These are phyloP conservation scores for Danionella cerebrum DNA, from an alignment of 2,113 vertebrate species.

Conservation along the genomic window DNA sequence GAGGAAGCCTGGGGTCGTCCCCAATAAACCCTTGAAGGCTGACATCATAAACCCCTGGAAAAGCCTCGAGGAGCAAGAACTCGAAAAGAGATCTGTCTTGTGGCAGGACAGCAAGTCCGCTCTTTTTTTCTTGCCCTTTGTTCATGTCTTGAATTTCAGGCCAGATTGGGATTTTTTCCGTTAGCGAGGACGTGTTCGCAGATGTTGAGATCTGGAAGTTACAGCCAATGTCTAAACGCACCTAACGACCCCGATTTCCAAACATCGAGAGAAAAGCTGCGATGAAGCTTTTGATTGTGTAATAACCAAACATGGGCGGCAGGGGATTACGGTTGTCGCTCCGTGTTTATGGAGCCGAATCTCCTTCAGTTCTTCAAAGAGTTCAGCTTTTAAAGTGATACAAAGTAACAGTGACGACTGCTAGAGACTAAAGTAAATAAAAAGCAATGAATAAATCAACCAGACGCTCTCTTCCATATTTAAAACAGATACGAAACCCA, in stretches of 20 bases:
- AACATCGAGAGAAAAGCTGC: not conserved
- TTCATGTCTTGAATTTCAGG: not conserved
- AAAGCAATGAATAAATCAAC: too few relatives aligned
- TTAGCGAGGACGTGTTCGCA: not conserved
- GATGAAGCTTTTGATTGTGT: not conserved
- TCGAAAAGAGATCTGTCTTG: not conserved
- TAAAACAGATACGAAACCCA: too few relatives aligned
- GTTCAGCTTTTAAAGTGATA: not conserved
- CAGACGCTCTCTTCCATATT: too few relatives aligned
- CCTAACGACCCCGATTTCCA: not conserved
- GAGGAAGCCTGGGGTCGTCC: slow-evolving; percentile 20
- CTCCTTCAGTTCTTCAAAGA: not conserved
- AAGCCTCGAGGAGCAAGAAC: not conserved
- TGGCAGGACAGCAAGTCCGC: not conserved
- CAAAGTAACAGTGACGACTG: too few relatives aligned
- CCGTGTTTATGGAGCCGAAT: not conserved
- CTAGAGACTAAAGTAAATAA: too few relatives aligned
- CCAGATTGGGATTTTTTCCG: slow-evolving; percentile 5
- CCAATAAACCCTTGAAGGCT: not conserved
- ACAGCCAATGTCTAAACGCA: not conserved
- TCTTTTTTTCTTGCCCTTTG: not conserved
- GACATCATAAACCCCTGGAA: not conserved
- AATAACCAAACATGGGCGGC: not conserved
- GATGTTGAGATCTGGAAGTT: slow-evolving; percentile 3
- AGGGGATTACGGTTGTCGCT: not conserved